Percentiles rank a stretch among this genome's conserved stretches.
Evolutionary conservation across 2,797 vertebrate species (phyloP).

Genomic region (Pseudomugil tenellus): DNA sequence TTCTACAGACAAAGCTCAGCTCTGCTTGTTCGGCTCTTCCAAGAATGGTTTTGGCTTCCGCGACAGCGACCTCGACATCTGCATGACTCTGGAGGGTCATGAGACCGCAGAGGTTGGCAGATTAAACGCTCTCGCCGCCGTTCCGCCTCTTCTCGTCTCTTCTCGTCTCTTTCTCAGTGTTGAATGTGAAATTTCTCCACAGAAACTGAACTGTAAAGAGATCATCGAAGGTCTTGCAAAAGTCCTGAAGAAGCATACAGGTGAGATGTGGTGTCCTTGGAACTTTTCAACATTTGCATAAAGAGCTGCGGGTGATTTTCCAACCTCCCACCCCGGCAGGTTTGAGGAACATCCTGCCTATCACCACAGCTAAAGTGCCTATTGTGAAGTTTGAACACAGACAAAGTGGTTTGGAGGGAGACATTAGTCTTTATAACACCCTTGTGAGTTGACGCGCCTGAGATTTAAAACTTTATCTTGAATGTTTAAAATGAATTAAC

Average conservation of each 20-base stretch:
- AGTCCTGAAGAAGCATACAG: constrained; percentile 95
- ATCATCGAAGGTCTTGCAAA: constrained; percentile 98
- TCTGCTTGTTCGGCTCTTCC: constrained; percentile 97
- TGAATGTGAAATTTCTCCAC: constrained; percentile 19
- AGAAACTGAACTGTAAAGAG: constrained; percentile 98
- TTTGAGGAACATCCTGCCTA: constrained; percentile 97
- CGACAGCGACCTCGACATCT: constrained; percentile 98
- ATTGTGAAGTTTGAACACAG: constrained; percentile 99
- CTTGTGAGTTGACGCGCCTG: constrained; percentile 81
- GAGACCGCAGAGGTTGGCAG: constrained; percentile 92
- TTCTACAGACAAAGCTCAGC: constrained; percentile 90
- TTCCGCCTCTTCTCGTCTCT: not conserved
- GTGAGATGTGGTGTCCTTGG: constrained; percentile 66
- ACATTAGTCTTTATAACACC: constrained; percentile 98
- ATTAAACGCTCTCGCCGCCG: too few species aligned
- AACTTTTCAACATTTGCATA: not conserved
- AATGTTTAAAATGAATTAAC: not conserved
- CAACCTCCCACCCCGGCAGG: constrained; percentile 73
- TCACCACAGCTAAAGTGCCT: constrained; percentile 99
- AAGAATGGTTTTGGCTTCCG: constrained; percentile 99
- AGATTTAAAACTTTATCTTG: not conserved
- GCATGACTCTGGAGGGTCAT: constrained; percentile 98
- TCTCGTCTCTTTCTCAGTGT: not conserved
- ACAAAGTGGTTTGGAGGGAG: constrained; percentile 94
- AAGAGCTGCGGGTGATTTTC: not conserved